Conservation (phyloP, 2,888 invertebrate genomes). For the Sarcophaga carnaria region DNA sequence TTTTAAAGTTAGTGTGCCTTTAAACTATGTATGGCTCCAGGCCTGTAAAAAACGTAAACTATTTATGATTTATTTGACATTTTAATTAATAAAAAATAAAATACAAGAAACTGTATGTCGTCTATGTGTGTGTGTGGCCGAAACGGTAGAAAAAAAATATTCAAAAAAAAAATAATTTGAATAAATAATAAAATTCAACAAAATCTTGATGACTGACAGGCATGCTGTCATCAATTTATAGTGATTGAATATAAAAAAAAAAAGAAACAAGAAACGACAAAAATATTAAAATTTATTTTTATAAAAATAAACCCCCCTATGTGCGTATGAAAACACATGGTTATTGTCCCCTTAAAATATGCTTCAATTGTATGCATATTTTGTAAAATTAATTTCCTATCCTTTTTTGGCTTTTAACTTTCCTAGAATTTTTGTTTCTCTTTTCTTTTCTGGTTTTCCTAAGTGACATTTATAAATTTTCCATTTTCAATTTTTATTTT, state of each 20-base stretch:
- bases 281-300: neutral
- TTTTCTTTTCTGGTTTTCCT: neutral
- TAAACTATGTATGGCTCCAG: neutral
- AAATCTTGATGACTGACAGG: conserved; percentile 25
- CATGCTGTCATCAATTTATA: conserved; percentile 39
- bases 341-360: no score
- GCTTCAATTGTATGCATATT: no score
- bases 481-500: neutral
- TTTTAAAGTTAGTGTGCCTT: neutral
- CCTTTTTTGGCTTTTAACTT: no score
- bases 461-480: conserved; percentile 46
- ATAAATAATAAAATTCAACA: neutral
- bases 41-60: neutral
- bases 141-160: no score
- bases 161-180: neutral
- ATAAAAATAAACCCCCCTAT: neutral
- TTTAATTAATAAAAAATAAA: conserved; percentile 51
- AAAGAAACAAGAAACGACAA: neutral
- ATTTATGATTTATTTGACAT: conserved; percentile 64
- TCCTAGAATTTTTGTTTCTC: no score
- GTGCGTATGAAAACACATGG: no score
- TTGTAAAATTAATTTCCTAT: no score
- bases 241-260: conserved; percentile 19
- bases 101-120: neutral
- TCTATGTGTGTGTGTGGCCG: neutral